Evolutionary conservation across 1,140 invertebrate genomes (phyloP), one percentile per base, ranked within the genome.

Genomic region (Ectropis grisescens): DNA sequence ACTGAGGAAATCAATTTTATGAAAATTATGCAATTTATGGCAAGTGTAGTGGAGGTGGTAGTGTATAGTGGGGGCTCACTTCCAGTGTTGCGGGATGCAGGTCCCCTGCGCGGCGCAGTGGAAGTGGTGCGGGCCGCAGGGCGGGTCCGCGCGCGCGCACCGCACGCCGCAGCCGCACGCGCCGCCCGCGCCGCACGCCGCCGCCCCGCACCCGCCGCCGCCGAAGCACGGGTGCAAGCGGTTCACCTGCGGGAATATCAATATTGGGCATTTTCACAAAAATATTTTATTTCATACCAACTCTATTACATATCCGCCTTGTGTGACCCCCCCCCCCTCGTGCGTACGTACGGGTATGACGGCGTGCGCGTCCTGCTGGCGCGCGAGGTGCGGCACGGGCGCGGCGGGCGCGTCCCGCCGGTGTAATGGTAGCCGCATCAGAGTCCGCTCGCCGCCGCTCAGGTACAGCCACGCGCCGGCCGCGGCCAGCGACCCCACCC

Each of bases 21-120:
- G n/a, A n/a, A n/a, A n/a, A n/a, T n/a, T n/a, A n/a, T n/a, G n/a
- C n/a, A n/a, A n/a, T n/a, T n/a, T n/a, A n/a, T n/a, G n/a, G n/a
- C n/a, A n/a, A n/a, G n/a, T n/a, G n/a, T n/a, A n/a, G n/a, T n/a
- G n/a, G n/a, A n/a, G n/a, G n/a, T n/a, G n/a, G n/a, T n/a, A n/a
- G n/a, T n/a, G n/a, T n/a, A n/a, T n/a, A n/a, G n/a, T n/a, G n/a
- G n/a, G n/a, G n/a, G 65, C 78, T 51, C 41, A 85, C 52, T 84
- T 89, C 93, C 94, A 97, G 0, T 85, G 83, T 0, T 84, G 72
- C 0, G 94, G 94, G 41, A 98, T 94, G 68, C 96, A 98, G 85
- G 74, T 58, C 49, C 58, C 39, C 41, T 40, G 27, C 10, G 47
- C 2, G 66, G 64, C 5, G 57, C 95, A 98, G 0, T 88, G 88